Base-by-base conservation (phyloP, 2,888 invertebrate species). In the Blomia tropicalis region DNA sequence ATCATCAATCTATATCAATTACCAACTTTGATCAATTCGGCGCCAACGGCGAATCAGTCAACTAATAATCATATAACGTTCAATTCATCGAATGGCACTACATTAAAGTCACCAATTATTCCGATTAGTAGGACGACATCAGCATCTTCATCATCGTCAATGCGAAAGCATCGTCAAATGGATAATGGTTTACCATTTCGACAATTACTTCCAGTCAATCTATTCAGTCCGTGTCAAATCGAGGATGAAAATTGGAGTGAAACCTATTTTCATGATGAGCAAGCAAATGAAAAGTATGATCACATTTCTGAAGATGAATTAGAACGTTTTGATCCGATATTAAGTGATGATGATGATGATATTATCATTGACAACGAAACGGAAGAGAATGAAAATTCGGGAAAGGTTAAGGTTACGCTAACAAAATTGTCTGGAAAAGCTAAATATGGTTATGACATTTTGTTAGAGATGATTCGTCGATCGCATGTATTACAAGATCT, bases 211-310 rank as follows among this genome's bases (percentile, higher is more conserved):
- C 51, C 51, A 11, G 51, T 47, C 14, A n/a, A 47, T 27, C 51
- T 47, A 14, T 19, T 25, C 51, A 47, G n/a, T 47, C 51, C 51
- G 23, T 47, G 51, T n/a, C 7, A 27, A 14, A 47, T 47, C 7
- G 51, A 47, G 51, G 51, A 47, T 19, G 51, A 47, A 47, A 47
- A 47, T n/a, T 47, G 51, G 51, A 47, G 51, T n/a, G 51, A 47
- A n/a, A 47, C 11, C 14, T 47, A 47, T n/a, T 27, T 47, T n/a
- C 27, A 25, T 19, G 51, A 47, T 19, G 36, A 36, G 7, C 36
- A 7, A 11, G 17, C 7, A 36, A 17, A 36, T 17, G 36, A 22
- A 2, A 58, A 44, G 7, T 47, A 19, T 25, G 22, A 47, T 1
- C 47, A 47, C 2, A 11, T 11, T 17, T 36, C 59, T 22, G 29